Conservation (phyloP, 1,140 invertebrate genomes). For the Drosophila lacertosa region DNA sequence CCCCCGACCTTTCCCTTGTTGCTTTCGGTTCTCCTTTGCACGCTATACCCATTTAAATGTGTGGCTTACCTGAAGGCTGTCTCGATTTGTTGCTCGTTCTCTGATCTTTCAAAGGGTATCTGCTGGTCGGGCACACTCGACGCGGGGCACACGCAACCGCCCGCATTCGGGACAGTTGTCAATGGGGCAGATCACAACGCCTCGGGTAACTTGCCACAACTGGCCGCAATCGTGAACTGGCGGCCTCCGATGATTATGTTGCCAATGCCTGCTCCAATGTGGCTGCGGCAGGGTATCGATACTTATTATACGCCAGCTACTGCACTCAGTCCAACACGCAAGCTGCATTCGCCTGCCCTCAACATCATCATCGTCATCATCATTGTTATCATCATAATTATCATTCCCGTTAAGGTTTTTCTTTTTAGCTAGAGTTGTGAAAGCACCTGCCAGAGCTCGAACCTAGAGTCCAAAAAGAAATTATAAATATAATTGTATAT, state of each 20-base stretch:
- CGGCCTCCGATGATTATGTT: constrained; percentile 75
- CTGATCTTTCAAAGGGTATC: not conserved
- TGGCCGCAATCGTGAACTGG: constrained; percentile 43
- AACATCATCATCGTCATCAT: constrained; percentile 33
- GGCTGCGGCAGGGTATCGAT: not conserved
- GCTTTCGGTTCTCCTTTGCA: not conserved
- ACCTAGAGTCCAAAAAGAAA: no score
- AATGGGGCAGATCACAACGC: constrained; percentile 60
- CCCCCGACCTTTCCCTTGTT: constrained; percentile 16
- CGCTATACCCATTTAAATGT: no score
- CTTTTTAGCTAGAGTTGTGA: not conserved
- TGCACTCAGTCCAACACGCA: constrained; percentile 47
- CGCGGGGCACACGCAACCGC: not conserved
- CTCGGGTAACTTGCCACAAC: constrained; percentile 31
- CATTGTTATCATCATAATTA: constrained; percentile 37
- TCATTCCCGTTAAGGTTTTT: not conserved
- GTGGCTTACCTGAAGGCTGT: no score
- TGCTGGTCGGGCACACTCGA: no score
- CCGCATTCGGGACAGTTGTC: constrained; percentile 55
- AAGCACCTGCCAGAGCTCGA: constrained; percentile 31
- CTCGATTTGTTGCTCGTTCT: no score
- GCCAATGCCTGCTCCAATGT: constrained; percentile 35
- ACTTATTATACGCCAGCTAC: constrained; percentile 34
- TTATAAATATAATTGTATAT: no score
- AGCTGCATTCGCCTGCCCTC: constrained; percentile 43